Percentiles rank a stretch among this genome's conserved stretches.
phyloP scores from a whole-genome alignment of 2,888 invertebrate genomes.

The Phanerotoma sp. region DNA sequence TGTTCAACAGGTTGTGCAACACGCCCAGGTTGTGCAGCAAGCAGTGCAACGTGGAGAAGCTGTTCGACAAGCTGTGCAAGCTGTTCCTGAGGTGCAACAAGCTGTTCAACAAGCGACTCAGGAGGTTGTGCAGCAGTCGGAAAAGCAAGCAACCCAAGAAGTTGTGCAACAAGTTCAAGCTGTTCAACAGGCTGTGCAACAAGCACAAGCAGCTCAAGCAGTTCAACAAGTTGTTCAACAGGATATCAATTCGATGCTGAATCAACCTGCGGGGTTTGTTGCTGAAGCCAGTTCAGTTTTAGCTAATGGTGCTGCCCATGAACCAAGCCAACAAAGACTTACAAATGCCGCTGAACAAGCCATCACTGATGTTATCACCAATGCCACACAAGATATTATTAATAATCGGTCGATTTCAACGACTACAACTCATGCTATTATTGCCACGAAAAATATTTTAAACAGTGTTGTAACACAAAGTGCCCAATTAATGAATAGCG shows the following conservation, averaged over 20 bases:
- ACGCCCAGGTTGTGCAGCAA: conserved; percentile 54
- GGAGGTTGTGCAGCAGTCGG: conserved; percentile 52
- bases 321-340: conserved; percentile 51
- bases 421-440: conserved; percentile 56
- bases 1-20: conserved; percentile 54
- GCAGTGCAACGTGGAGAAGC: conserved; percentile 55
- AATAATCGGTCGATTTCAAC: conserved; percentile 52
- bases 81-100: conserved; percentile 51
- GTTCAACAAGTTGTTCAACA: conserved; percentile 57
- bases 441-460: conserved; percentile 55
- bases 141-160: conserved; percentile 53
- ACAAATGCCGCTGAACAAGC: conserved; percentile 55
- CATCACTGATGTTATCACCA: conserved; percentile 53
- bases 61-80: conserved; percentile 52
- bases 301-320: conserved; percentile 53
- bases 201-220: conserved; percentile 54
- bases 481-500: conserved; percentile 53
- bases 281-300: conserved; percentile 54
- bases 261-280: conserved; percentile 53
- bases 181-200: conserved; percentile 55
- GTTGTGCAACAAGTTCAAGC: conserved; percentile 52
- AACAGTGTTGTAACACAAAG: conserved; percentile 55
- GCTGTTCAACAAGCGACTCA: conserved; percentile 49
- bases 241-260: conserved; percentile 54
- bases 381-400: conserved; percentile 55